Base-by-base conservation (phyloP, 2,888 invertebrate species). In the Drosophila demipolita region DNA sequence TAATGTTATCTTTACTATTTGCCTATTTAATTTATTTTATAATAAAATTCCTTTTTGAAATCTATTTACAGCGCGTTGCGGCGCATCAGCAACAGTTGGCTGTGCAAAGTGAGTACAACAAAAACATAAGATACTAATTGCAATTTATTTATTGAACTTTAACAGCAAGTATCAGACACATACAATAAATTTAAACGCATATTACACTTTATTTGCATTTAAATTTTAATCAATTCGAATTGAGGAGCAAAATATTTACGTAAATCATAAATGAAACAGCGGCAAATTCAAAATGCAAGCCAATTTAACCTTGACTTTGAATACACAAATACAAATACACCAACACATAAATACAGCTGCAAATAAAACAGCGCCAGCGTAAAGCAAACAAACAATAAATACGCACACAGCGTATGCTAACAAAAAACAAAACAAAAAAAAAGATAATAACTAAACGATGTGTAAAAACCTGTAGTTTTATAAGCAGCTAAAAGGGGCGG, bases 21-120 rank as follows among this genome's bases (percentile, higher is more conserved):
- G 9, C 3, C n/a, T 11, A 9, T 29, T 1, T 33, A 29, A 17
- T 29, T 52, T 35, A 33, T 45, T 53, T 53, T 23, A 45, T 55
- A 50, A 59, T 62, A 23, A 61, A 49, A 5, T 53, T 35, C 40
- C 49, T 66, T 61, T 48, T 61, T 68, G 32, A 66, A 91, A 92
- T 93, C 93, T 92, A 85, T 90, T 95, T 95, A 75, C 95, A 96
- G 96, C 95, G 95, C 93, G 95, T 95, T 91, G 94, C 95, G 81
- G 94, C 95, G 77, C 95, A 96, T 91, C 96, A 95, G 84, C 95
- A 95, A 83, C 94, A 95, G 83, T 92, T 94, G 90, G 94, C 95
- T 67, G 94, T 95, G 80, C 93, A 93, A 91, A 93, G 93, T 93
- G 72, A 93, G 93, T 93, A 45, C 45, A 23, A 23, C 4, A 23